Evolutionary conservation across 2,797 vertebrate genomes (phyloP).

Genomic region (Semotilus atromaculatus): DNA sequence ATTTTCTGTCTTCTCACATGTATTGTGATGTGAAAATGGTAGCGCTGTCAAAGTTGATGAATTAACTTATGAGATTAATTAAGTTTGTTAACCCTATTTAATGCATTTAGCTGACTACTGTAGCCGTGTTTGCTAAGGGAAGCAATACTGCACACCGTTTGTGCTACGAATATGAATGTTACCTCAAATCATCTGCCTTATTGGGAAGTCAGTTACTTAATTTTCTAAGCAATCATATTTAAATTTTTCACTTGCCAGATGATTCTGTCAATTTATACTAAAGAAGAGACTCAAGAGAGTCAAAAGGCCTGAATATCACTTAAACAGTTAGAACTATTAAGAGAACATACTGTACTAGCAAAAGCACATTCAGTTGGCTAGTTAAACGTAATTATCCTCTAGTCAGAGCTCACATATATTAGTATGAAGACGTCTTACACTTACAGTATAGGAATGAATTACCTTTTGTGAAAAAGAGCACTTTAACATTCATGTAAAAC

Average conservation of each 20-base stretch:
- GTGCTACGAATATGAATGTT: background rate
- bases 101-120: background rate
- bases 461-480: no score
- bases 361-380: background rate
- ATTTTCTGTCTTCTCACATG: background rate
- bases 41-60: background rate
- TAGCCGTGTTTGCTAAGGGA: background rate
- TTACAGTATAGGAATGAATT: no score
- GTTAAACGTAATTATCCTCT: no score
- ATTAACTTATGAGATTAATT: constrained; percentile 10
- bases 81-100: background rate
- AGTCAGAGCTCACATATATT: no score
- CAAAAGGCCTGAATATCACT: no score
- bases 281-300: background rate
- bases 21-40: background rate
- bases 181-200: background rate
- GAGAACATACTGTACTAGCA: background rate
- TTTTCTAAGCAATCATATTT: background rate
- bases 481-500: no score
- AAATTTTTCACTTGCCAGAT: background rate
- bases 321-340: background rate
- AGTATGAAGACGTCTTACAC: no score
- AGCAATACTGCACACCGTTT: background rate
- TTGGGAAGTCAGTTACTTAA: background rate
- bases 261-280: background rate